These are phyloP conservation scores for Babyrousa celebensis DNA, from an alignment of 2,797 vertebrate species.

Conservation along the genomic window DNA sequence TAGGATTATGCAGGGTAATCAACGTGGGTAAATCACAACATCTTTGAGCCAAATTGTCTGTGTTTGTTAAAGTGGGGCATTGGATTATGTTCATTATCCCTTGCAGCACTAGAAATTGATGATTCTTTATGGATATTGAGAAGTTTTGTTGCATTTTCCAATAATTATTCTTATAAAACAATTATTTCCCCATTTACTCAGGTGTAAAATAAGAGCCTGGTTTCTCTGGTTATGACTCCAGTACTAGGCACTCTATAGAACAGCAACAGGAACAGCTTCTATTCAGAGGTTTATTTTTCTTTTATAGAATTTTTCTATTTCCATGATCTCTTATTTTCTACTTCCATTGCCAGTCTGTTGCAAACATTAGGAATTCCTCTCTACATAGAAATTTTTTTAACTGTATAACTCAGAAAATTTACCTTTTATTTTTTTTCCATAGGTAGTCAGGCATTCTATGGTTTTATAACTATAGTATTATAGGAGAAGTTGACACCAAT, in stretches of 20 bases:
- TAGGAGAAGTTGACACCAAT: background rate
- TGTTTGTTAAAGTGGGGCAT: slow-evolving; percentile 61
- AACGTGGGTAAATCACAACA: slow-evolving; percentile 69
- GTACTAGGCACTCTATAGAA: background rate
- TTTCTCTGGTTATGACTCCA: background rate
- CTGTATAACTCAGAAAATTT: background rate
- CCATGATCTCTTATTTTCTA: slow-evolving; percentile 53
- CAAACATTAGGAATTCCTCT: background rate
- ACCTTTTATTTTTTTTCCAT: background rate
- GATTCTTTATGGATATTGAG: slow-evolving; percentile 59
- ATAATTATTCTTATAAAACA: slow-evolving; percentile 42
- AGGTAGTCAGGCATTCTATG: background rate
- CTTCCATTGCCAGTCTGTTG: background rate
- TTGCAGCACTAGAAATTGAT: slow-evolving; percentile 61
- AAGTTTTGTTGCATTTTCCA: slow-evolving; percentile 45
- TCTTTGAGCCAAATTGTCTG: slow-evolving; percentile 61
- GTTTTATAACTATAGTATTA: background rate
- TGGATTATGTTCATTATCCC: slow-evolving; percentile 60
- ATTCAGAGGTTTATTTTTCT: slow-evolving; percentile 53
- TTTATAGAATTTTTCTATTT: slow-evolving; percentile 3
- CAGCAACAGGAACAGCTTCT: background rate
- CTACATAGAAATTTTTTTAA: slow-evolving; percentile 29
- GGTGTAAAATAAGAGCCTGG: background rate
- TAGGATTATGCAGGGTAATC: slow-evolving; percentile 79
- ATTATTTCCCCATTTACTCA: slow-evolving; percentile 55